phyloP scores from a whole-genome alignment of 2,113 vertebrate genomes.

The Nothocercus julius region DNA sequence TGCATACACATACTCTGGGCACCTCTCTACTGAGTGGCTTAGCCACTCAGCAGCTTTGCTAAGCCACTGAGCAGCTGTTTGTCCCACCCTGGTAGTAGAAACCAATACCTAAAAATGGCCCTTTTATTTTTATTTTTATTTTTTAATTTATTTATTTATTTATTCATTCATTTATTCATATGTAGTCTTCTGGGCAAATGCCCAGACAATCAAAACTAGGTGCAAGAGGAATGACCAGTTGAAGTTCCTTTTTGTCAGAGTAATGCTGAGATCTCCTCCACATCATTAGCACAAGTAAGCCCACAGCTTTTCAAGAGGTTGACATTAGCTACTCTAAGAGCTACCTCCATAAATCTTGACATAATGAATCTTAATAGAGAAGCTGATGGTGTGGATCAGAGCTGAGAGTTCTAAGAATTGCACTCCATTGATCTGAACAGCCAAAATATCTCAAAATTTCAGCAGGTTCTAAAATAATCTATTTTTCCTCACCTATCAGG shows the following conservation, averaged over 20 bases:
- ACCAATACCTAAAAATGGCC: neutral
- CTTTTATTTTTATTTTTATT: neutral
- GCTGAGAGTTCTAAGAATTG: neutral
- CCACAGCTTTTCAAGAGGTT: neutral
- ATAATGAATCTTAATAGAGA: fast-evolving
- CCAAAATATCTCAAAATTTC: neutral
- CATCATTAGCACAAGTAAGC: neutral
- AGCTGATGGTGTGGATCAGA: neutral
- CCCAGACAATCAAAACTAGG: neutral
- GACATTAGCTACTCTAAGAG: neutral
- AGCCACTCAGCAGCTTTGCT: too few species aligned
- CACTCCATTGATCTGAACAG: neutral
- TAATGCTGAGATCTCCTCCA: neutral
- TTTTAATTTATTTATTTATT: too few species aligned
- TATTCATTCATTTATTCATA: neutral
- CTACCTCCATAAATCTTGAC: neutral
- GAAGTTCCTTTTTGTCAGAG: neutral
- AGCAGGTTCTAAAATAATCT: neutral
- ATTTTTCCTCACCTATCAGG: neutral
- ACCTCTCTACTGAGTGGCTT: neutral
- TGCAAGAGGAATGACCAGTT: neutral
- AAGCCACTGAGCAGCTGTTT: neutral
- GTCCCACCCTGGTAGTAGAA: neutral
- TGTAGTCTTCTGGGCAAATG: neutral
- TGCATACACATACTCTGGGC: fast-evolving